Evolutionary conservation across 2,797 vertebrate species (phyloP).

Genomic region (Xenopus petersii): DNA sequence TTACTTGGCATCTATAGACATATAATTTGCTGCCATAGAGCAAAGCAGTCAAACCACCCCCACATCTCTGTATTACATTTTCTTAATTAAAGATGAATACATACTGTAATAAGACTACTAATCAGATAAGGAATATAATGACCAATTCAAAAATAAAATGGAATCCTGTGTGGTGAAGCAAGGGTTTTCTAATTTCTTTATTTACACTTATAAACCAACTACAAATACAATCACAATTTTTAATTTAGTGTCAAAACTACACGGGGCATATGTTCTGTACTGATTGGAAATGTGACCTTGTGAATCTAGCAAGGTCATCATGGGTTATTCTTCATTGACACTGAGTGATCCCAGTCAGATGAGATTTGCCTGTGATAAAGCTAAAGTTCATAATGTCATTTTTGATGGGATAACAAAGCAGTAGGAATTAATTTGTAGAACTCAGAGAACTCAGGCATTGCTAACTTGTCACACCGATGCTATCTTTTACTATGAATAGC

Average conservation of each 20-base stretch:
- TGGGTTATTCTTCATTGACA: conserved; percentile 7
- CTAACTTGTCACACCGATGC: conserved; percentile 4
- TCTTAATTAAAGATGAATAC: too few species aligned
- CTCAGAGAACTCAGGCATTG: not conserved
- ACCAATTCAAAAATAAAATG: too few species aligned
- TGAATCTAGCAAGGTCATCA: not conserved
- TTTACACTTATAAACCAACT: conserved; percentile 3
- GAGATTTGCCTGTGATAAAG: conserved; percentile 18
- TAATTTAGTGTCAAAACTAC: not conserved
- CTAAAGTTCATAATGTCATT: conserved; percentile 23
- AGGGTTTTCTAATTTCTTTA: not conserved
- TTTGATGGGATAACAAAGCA: conserved; percentile 22
- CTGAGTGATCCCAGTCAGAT: conserved; percentile 5
- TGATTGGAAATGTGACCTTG: conserved; percentile 14
- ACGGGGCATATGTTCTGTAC: not conserved
- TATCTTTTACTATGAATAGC: conserved; percentile 7
- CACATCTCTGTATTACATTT: too few species aligned
- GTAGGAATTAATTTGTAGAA: not conserved
- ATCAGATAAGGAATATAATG: too few species aligned
- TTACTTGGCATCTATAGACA: too few species aligned
- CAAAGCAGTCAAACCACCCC: too few species aligned
- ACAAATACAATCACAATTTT: not conserved
- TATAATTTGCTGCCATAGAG: too few species aligned
- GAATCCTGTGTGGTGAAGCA: not conserved
- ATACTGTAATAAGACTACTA: too few species aligned